phyloP scores from a whole-genome alignment of 2,797 vertebrate genomes.

The Siniperca obscura region DNA sequence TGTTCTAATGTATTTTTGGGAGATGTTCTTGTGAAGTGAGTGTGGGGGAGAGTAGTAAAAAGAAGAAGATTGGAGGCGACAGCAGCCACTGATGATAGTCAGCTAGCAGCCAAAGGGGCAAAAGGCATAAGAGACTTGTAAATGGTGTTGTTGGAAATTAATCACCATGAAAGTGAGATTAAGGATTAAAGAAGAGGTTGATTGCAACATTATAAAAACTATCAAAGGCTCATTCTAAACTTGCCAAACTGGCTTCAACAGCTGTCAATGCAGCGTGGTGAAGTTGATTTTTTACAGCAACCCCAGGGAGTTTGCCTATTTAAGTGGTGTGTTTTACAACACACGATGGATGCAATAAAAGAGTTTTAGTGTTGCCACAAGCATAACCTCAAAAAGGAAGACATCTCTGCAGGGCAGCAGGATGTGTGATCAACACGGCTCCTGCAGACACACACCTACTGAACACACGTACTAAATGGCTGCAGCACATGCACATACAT shows the following conservation, averaged over 20 bases:
- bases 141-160: conserved; percentile 33
- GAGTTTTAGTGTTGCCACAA: neutral
- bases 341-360: neutral
- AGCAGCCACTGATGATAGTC: conserved; percentile 21
- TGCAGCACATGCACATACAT: neutral
- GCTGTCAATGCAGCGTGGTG: neutral
- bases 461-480: neutral
- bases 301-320: neutral
- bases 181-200: conserved; percentile 41
- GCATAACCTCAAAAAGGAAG: conserved; percentile 13
- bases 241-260: conserved; percentile 24
- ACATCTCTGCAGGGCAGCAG: conserved; percentile 28
- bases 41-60: conserved; percentile 13
- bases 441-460: conserved; percentile 14
- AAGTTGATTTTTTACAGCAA: neutral
- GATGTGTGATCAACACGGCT: conserved; percentile 9
- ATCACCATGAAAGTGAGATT: conserved; percentile 38
- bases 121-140: conserved; percentile 41
- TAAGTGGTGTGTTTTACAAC: neutral
- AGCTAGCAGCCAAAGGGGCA: conserved; percentile 39
- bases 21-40: conserved; percentile 29
- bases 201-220: conserved; percentile 44
- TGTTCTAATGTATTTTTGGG: conserved; percentile 21
- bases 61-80: conserved; percentile 25
- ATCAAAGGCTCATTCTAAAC: conserved; percentile 26